phyloP scores from a whole-genome alignment of 2,888 invertebrate genomes.

The Synanthedon tipuliformis region DNA sequence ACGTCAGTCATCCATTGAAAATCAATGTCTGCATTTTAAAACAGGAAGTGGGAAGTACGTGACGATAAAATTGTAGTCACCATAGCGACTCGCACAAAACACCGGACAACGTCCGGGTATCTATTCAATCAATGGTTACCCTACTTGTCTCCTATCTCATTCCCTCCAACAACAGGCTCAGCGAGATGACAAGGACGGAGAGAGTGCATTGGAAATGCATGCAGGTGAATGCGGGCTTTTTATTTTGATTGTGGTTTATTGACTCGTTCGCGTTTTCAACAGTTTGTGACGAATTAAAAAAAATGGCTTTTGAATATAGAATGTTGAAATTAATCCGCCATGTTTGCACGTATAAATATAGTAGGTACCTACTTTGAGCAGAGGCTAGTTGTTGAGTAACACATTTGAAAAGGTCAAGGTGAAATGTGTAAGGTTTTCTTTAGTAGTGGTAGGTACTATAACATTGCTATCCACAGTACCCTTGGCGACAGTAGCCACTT shows the following conservation, averaged over 20 bases:
- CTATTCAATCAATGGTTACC: slow-evolving; percentile 1
- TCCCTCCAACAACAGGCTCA: background rate
- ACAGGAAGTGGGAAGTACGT: slow-evolving; percentile 59
- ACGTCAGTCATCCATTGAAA: background rate
- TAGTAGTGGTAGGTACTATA: too few relatives aligned
- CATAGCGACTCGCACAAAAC: slow-evolving; percentile 33
- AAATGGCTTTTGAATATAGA: too few relatives aligned
- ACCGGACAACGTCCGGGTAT: slow-evolving; percentile 3
- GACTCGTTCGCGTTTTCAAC: background rate
- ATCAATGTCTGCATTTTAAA: slow-evolving; percentile 8
- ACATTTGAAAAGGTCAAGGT: too few relatives aligned
- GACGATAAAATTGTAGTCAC: slow-evolving; percentile 23
- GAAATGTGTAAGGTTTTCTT: too few relatives aligned
- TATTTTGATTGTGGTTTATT: background rate
- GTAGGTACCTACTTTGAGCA: too few relatives aligned
- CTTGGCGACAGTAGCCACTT: too few relatives aligned
- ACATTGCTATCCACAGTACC: too few relatives aligned
- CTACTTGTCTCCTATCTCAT: background rate
- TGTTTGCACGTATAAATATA: too few relatives aligned
- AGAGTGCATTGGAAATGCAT: background rate
- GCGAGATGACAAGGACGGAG: background rate
- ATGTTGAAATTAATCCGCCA: too few relatives aligned
- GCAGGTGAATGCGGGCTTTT: background rate
- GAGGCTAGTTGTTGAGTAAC: too few relatives aligned
- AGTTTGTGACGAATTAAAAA: too few relatives aligned